Evolutionary conservation across 2,888 invertebrate genomes (phyloP).

Genomic region (Thymelicus sylvestris): DNA sequence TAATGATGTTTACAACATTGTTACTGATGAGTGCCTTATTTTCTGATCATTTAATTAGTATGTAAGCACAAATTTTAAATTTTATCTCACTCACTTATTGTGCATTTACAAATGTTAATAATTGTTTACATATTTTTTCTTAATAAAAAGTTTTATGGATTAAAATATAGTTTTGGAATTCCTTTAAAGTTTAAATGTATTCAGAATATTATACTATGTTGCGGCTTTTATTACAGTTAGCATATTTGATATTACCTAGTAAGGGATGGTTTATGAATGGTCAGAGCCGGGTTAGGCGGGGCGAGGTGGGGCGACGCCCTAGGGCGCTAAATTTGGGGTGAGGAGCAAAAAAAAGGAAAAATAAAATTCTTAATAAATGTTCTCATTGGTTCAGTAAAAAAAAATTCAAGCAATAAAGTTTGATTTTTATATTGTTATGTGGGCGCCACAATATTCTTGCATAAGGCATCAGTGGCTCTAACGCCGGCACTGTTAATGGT

Average conservation of each 20-base stretch:
- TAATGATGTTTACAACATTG: conserved; percentile 3
- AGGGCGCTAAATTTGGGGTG: too few relatives aligned
- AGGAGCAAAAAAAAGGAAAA: too few relatives aligned
- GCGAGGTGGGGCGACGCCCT: too few relatives aligned
- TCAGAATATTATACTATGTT: not conserved
- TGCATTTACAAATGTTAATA: conserved; percentile 37
- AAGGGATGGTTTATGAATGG: not conserved
- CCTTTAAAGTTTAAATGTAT: not conserved
- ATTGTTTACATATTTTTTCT: conserved; percentile 18
- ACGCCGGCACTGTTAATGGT: too few relatives aligned
- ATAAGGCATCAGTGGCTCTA: too few relatives aligned
- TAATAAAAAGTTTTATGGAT: not conserved
- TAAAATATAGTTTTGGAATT: not conserved
- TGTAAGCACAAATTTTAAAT: conserved; percentile 41
- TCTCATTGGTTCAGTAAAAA: too few relatives aligned
- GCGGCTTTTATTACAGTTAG: not conserved
- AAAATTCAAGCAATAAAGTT: too few relatives aligned
- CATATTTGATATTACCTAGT: not conserved
- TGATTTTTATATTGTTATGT: too few relatives aligned
- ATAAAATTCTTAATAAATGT: too few relatives aligned
- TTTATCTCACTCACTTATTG: conserved; percentile 24
- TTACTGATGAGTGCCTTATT: conserved; percentile 22
- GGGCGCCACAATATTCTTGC: too few relatives aligned
- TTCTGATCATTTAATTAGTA: conserved; percentile 35
- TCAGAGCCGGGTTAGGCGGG: too few relatives aligned